These are phyloP conservation scores for Apis laboriosa DNA, from an alignment of 1,140 invertebrate genomes.

Conservation along the genomic window DNA sequence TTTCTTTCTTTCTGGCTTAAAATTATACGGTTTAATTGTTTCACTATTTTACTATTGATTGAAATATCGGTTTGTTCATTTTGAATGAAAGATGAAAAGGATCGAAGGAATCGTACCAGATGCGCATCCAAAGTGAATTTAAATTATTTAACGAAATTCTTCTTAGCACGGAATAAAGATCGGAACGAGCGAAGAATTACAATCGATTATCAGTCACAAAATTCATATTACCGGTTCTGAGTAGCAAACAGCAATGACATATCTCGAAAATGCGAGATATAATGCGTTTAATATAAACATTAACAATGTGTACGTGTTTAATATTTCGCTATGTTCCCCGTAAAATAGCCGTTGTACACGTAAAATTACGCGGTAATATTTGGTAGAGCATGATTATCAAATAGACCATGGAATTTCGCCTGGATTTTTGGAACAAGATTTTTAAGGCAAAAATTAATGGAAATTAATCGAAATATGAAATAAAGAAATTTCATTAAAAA, in stretches of 20 bases:
- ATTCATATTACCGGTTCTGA: not conserved
- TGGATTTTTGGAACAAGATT: no score
- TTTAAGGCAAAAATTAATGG: no score
- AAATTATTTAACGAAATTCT: constrained; percentile 9
- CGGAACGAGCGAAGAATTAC: not conserved
- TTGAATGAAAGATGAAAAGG: no score
- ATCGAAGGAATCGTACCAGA: no score
- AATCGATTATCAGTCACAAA: not conserved
- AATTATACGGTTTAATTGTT: no score
- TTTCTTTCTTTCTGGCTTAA: no score
- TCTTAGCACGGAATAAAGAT: no score
- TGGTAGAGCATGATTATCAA: not conserved
- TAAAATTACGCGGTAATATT: not conserved
- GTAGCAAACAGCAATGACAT: not conserved
- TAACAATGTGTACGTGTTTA: not conserved
- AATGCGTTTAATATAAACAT: constrained; percentile 1
- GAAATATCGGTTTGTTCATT: no score
- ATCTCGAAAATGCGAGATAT: not conserved
- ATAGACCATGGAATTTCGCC: not conserved
- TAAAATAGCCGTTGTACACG: not conserved
- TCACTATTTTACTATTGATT: no score
- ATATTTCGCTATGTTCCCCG: not conserved
- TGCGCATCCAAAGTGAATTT: no score
- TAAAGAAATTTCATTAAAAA: no score
- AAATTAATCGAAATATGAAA: not conserved